Conservation (phyloP, 23 tunicate genomes). For the Oikopleura albicans region DNA sequence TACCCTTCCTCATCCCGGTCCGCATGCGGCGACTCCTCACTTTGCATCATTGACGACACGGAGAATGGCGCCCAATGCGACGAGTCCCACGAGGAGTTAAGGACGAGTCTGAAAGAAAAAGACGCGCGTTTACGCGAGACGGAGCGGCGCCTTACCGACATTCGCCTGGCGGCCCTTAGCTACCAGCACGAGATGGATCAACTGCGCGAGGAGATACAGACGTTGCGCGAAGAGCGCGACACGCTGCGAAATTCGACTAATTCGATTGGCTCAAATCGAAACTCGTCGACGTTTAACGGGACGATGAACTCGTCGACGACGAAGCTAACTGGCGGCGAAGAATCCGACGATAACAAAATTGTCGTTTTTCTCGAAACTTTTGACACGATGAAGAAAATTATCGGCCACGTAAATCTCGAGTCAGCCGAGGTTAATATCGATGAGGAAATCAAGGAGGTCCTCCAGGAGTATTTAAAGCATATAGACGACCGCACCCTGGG, state of each 20-base stretch:
- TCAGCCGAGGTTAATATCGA: background rate
- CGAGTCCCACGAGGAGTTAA: background rate
- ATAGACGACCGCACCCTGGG: background rate
- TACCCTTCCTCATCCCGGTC: background rate
- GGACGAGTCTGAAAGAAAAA: background rate
- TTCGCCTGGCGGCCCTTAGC: slow-evolving; percentile 46
- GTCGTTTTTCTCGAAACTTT: background rate
- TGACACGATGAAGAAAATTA: background rate
- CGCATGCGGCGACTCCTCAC: background rate
- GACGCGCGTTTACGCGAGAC: slow-evolving; percentile 33
- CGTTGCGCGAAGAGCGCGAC: background rate
- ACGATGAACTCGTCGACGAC: background rate
- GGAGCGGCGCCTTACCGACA: slow-evolving; percentile 63
- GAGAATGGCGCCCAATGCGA: background rate
- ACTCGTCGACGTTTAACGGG: background rate
- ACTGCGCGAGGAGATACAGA: slow-evolving; percentile 45
- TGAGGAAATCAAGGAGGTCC: background rate
- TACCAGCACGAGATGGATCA: slow-evolving; percentile 78
- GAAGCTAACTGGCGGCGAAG: background rate
- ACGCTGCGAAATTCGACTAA: background rate
- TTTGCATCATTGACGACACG: background rate
- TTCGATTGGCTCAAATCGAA: background rate
- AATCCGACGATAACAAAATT: background rate
- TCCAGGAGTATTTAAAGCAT: background rate
- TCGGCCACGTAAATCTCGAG: background rate